These are phyloP conservation scores for Lemur catta DNA, from an alignment of 2,797 vertebrate genomes.

Conservation along the genomic window DNA sequence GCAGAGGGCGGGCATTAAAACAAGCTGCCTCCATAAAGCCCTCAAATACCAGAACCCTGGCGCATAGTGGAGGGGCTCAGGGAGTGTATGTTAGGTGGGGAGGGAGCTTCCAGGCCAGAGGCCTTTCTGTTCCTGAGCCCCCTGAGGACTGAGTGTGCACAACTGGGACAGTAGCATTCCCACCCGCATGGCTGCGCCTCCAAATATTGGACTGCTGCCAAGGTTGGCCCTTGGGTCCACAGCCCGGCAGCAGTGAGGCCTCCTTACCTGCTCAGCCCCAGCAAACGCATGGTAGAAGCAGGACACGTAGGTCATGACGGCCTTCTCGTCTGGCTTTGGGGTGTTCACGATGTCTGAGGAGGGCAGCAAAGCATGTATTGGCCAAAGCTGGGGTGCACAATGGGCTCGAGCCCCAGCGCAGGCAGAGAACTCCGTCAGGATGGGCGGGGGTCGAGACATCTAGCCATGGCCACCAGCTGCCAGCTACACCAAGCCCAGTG, in stretches of 20 bases:
- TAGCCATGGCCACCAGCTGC: neutral
- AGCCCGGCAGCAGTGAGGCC: neutral
- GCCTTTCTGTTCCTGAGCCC: neutral
- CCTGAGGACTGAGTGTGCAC: neutral
- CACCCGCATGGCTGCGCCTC: neutral
- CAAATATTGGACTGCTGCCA: neutral
- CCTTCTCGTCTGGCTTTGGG: slow-evolving; percentile 95
- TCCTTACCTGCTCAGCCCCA: slow-evolving; percentile 90
- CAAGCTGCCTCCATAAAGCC: neutral
- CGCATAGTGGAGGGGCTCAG: accelerated
- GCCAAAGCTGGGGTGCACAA: neutral
- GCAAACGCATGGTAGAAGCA: slow-evolving; percentile 97
- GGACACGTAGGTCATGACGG: slow-evolving; percentile 96
- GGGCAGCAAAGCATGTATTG: neutral
- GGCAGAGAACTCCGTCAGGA: neutral
- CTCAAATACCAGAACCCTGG: neutral
- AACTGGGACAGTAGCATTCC: neutral
- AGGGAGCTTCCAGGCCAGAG: neutral
- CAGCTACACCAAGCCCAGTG: neutral
- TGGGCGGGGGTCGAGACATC: neutral
- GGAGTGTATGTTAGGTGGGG: neutral
- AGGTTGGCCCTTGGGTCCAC: neutral
- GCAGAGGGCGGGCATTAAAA: neutral
- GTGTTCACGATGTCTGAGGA: slow-evolving; percentile 93
- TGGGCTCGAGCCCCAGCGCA: neutral